A percentile compares a stretch with the other conserved stretches of the same genome.
These are phyloP conservation scores for Aproaerema taeniolella DNA, from an alignment of 2,888 invertebrate species.

Conservation along the genomic window DNA sequence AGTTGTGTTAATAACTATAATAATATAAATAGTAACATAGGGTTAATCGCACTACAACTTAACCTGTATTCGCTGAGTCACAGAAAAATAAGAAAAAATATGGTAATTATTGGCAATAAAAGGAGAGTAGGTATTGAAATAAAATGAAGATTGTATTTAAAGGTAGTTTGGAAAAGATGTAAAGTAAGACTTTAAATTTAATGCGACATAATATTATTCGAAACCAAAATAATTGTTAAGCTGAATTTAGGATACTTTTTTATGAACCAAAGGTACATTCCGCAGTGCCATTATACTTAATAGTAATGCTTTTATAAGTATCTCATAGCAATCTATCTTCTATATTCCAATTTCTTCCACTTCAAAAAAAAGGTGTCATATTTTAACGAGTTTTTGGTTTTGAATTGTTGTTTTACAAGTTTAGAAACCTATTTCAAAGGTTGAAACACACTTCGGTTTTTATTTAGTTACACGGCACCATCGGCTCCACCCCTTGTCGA, in stretches of 20 bases:
- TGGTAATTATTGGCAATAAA: constrained; percentile 60
- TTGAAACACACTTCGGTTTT: no score
- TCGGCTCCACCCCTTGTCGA: no score
- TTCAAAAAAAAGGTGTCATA: no score
- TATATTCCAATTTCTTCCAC: constrained; percentile 40
- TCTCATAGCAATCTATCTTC: constrained; percentile 53
- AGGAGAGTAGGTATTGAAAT: constrained; percentile 37
- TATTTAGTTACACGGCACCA: background rate
- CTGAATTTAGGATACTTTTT: constrained; percentile 67
- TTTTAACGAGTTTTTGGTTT: no score
- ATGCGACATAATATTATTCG: constrained; percentile 66
- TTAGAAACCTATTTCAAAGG: no score
- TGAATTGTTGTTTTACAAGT: no score
- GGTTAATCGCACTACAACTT: constrained; percentile 74
- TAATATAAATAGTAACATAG: constrained; percentile 52
- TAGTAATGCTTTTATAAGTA: constrained; percentile 61
- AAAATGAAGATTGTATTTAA: constrained; percentile 38
- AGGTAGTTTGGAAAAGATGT: constrained; percentile 44
- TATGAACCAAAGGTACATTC: constrained; percentile 71
- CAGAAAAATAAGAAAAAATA: constrained; percentile 37
- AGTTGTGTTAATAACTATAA: constrained; percentile 24
- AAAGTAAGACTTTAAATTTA: constrained; percentile 52
- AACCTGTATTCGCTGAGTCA: constrained; percentile 68
- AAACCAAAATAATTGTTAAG: constrained; percentile 60
- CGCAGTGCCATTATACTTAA: constrained; percentile 70